Base-by-base conservation (phyloP, 2,797 vertebrate species). In the Muraenolepis orangiensis region DNA sequence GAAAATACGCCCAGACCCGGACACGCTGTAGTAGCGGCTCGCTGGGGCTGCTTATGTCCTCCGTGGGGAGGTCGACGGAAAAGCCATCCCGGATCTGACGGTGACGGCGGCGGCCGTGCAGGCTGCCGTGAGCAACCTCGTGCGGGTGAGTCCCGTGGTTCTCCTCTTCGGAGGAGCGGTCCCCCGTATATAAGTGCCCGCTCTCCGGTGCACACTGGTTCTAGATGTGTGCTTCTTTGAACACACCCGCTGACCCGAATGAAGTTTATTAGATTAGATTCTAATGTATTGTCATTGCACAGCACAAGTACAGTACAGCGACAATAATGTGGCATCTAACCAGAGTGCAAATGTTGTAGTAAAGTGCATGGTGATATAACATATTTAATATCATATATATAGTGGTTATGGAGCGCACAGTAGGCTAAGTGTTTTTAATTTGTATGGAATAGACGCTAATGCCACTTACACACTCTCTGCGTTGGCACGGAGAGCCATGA, bases 61-160 rank as follows among this genome's bases (percentile, higher is more conserved):
- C 32, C 72, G 32, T 73, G 38, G 98, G n/a, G 98, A 99, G 93
- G 97, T 99, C 87, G 97, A 99, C 90, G 97, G 97, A 38, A 98
- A 99, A 93, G 98, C 97, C 82, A 99, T 99, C 79, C 98, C 98
- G 70, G 98, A 99, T 87, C 95, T 99, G 81, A 98, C 96, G 40
- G 94, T 93, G 72, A 97, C 98, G 5, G 98, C 99, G 86, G 96
- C 95, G 51, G 97, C 96, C 12, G 98, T 99, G 90, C 96, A 98
- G 92, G 95, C 97, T 84, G 98, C 98, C 26, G 98, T 99, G 94
- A 97, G 97, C 94, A 99, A 99, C 93, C 96, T 99, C 42, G 98
- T 99, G 76, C 94, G 96, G 96, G 97, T 99, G 93, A 98, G 97
- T 93, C 84, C 64, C 28, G 57, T 78, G 74, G 74, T 82, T 72